Evolutionary conservation across 2,113 vertebrate genomes (phyloP), one percentile per base, ranked within the genome.

Genomic region (Erpornis zantholeuca): DNA sequence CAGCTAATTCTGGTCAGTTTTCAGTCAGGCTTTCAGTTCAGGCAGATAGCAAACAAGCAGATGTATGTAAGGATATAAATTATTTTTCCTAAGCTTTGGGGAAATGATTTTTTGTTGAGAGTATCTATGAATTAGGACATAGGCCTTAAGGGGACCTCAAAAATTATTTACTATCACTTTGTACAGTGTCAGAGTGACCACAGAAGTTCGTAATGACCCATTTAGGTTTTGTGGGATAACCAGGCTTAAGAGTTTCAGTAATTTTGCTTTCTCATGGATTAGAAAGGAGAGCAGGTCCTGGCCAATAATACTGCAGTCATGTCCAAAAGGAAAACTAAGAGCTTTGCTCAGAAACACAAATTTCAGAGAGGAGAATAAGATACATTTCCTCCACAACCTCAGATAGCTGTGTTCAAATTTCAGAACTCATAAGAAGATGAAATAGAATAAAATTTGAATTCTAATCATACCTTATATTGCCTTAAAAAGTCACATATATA

Each of bases 1-100:
- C 73, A 45, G 33, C 25, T 60, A 71, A 61, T 88, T 83, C 35
- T 88, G 87, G 27, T 21, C 75, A 54, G 28, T 38, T 92, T 91
- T 87, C 82, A 53, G 29, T 61, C 49, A 82, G 18, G 7, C 10
- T 85, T 77, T n/a, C n/a, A n/a, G n/a, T n/a, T n/a, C n/a, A n/a
- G n/a, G 44, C 54, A 73, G 47, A 63, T 5, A 86, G 42, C 29
- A 95, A 90, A 70, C 27, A 85, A 76, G 14, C 1, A 0, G 49
- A 69, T 23, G 47, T 73, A 33, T 4, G 1, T 44, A 69, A 72
- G 16, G 13, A 7, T 77, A 31, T 31, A 53, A 72, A 16, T 40
- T 77, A 36, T 50, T 95, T 91, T 82, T 77, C 36, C 24, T 76
- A 82, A 94, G 78, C 66, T 91, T 92, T 86, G 24, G 78, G 84